Evolutionary conservation across 1,140 invertebrate genomes (phyloP).

Genomic region (Episyrphus balteatus): DNA sequence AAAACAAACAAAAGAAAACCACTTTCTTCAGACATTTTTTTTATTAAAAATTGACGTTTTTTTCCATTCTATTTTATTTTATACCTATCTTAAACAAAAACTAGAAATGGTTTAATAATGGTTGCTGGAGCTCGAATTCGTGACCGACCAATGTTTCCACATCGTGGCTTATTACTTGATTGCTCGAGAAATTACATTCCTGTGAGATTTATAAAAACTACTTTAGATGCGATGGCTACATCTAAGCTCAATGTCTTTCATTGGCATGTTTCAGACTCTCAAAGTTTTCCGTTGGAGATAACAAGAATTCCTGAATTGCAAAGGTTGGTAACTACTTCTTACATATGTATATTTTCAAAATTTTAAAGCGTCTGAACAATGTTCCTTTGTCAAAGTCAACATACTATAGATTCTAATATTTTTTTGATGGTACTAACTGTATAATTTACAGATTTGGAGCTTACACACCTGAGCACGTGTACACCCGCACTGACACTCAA

Average conservation of each 20-base stretch:
- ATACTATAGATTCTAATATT: neutral
- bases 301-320: conserved; percentile 61
- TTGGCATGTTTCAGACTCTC: conserved; percentile 76
- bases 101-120: conserved; percentile 37
- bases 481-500: conserved; percentile 55
- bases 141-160: conserved; percentile 58
- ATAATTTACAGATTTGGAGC: conserved; percentile 48
- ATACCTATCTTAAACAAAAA: no score
- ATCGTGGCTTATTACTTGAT: conserved; percentile 64
- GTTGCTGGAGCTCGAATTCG: conserved; percentile 39
- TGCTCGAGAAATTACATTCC: conserved; percentile 65
- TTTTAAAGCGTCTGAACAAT: no score
- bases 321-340: conserved; percentile 40
- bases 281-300: conserved; percentile 72
- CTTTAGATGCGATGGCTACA: conserved; percentile 68
- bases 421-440: no score
- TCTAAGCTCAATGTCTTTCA: conserved; percentile 78
- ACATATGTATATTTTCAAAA: no score
- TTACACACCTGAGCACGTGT: conserved; percentile 55
- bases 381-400: neutral
- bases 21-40: no score
- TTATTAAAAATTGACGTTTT: no score
- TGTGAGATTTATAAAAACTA: conserved; percentile 49
- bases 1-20: no score
- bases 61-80: no score